phyloP scores from a whole-genome alignment of 2,113 vertebrate species.

The Columbina picui region DNA sequence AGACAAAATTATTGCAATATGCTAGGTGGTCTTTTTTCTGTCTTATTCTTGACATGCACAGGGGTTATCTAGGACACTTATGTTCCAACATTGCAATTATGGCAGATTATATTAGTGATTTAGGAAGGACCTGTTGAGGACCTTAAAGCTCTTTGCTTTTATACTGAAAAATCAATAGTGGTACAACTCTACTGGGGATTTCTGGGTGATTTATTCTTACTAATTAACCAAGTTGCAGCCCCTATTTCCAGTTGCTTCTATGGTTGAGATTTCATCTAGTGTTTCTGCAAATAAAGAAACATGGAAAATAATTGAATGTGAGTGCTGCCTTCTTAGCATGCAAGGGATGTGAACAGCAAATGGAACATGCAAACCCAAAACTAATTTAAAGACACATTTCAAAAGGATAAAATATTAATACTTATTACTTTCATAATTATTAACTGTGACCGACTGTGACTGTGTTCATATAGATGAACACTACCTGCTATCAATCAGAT shows the following conservation, averaged over 20 bases:
- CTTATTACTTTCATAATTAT: neutral
- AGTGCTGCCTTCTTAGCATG: neutral
- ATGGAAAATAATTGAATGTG: neutral
- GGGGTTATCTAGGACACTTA: slow-evolving; percentile 14
- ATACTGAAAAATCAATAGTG: slow-evolving; percentile 51
- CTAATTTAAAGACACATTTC: neutral
- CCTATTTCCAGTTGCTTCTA: neutral
- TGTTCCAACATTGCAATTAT: neutral
- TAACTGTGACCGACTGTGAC: neutral
- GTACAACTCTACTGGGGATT: neutral
- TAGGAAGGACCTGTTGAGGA: neutral
- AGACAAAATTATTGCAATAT: neutral
- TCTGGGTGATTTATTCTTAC: slow-evolving; percentile 3
- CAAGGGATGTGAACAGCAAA: neutral
- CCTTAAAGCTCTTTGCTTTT: neutral
- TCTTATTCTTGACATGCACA: neutral
- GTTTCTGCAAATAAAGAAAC: neutral
- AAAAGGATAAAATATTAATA: neutral
- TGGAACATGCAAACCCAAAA: neutral
- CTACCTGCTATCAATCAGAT: neutral
- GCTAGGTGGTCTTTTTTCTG: neutral
- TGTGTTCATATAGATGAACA: neutral
- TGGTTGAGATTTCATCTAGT: neutral
- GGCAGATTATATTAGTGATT: slow-evolving; percentile 51
- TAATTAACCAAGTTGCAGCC: neutral